These are phyloP conservation scores for Magallana ariakensis DNA, from an alignment of 1,140 invertebrate genomes.

Conservation along the genomic window DNA sequence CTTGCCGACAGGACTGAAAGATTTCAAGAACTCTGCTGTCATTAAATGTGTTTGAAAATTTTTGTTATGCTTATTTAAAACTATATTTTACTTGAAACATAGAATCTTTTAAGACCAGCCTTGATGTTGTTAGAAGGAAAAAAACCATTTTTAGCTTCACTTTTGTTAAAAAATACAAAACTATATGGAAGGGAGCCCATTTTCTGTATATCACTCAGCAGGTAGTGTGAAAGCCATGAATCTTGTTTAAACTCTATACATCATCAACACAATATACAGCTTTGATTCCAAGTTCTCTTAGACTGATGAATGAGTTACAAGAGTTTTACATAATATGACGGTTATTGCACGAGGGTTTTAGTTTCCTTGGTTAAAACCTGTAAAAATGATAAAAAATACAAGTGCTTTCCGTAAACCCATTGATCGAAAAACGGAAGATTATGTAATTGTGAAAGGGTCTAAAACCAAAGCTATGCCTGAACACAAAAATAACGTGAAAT, in stretches of 20 bases:
- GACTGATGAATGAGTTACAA: neutral
- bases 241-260: neutral
- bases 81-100: too few species aligned
- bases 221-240: neutral
- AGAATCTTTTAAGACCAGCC: too few species aligned
- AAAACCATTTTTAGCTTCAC: too few species aligned
- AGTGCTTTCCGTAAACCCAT: constrained; percentile 3
- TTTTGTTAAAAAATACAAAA: neutral
- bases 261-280: neutral
- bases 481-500: too few species aligned
- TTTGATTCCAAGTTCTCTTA: neutral
- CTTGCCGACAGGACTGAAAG: too few species aligned
- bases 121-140: too few species aligned
- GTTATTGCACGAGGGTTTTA: neutral
- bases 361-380: neutral
- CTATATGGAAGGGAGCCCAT: constrained; percentile 3
- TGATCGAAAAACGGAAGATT: neutral
- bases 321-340: constrained; percentile 2
- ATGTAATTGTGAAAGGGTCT: neutral
- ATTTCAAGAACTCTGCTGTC: too few species aligned
- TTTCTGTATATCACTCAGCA: neutral
- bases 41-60: too few species aligned
- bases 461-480: too few species aligned
- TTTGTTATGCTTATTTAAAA: too few species aligned
- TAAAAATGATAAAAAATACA: too few species aligned